Conservation (phyloP, 2,113 vertebrate species). For the Epinephelus moara region DNA sequence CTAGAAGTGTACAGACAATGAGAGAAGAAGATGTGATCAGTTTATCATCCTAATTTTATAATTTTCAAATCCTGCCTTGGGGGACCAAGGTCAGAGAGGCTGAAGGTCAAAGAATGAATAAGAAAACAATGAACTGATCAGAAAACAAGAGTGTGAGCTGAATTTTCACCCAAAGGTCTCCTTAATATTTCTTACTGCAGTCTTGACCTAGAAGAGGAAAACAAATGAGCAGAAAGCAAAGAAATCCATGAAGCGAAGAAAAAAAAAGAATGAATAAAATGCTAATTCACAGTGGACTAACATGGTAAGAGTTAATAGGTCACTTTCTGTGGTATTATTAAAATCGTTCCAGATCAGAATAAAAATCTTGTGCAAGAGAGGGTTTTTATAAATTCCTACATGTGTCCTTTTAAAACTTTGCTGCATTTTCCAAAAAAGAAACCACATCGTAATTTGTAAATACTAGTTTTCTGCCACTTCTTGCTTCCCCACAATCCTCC, state of each 20-base stretch:
- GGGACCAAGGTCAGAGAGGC: too few relatives aligned
- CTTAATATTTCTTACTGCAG: neutral
- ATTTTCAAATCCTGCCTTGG: neutral
- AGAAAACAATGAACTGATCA: neutral
- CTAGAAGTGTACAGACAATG: neutral
- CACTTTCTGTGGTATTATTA: neutral
- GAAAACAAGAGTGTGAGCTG: neutral
- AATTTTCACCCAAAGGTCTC: neutral
- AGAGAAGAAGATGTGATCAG: neutral
- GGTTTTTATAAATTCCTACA: neutral
- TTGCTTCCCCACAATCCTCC: slow-evolving; percentile 12
- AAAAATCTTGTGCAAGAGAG: neutral
- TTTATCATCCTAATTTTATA: slow-evolving; percentile 1
- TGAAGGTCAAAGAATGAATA: neutral
- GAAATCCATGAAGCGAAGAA: neutral
- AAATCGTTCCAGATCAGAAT: neutral
- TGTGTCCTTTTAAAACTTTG: neutral
- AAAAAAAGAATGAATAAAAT: neutral
- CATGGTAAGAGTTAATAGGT: neutral
- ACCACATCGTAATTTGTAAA: neutral
- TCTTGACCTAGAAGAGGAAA: neutral
- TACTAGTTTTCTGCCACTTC: neutral
- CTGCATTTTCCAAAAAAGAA: neutral
- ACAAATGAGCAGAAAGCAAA: neutral
- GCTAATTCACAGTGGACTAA: neutral